Evolutionary conservation across 2,113 vertebrate species (phyloP).

Genomic region (Chaetorhynchus papuensis): DNA sequence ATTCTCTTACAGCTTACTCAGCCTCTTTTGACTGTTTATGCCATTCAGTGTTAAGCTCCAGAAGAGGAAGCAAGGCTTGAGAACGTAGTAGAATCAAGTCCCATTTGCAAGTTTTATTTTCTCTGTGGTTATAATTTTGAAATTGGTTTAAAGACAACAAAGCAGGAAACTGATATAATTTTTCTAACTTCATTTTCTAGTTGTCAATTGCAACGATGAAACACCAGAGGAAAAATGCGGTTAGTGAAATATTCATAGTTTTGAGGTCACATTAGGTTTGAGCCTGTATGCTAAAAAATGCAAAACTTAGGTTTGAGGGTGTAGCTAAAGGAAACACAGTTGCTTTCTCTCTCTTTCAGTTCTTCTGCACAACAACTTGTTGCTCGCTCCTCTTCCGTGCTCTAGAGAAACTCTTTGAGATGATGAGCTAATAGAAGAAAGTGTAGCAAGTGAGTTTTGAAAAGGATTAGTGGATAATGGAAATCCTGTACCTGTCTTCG

Average conservation of each 20-base stretch:
- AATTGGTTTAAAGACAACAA: not conserved
- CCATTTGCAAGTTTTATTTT: not conserved
- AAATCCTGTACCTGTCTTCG: not conserved
- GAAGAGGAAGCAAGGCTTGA: not conserved
- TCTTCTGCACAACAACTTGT: not conserved
- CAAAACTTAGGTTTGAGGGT: not conserved
- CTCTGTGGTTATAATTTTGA: not conserved
- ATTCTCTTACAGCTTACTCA: not conserved
- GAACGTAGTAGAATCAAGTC: not conserved
- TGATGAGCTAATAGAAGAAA: not conserved
- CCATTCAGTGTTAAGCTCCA: not conserved
- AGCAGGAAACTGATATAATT: not conserved
- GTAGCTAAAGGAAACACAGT: not conserved
- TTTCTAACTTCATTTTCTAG: conserved; percentile 59
- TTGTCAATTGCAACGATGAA: not conserved
- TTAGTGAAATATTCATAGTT: conserved; percentile 17
- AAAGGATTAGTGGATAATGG: not conserved
- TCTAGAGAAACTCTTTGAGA: not conserved
- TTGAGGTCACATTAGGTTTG: not conserved
- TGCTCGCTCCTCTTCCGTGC: not conserved
- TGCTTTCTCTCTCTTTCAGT: not conserved
- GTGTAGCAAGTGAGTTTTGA: not conserved
- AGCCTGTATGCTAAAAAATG: not conserved
- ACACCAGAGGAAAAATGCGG: not conserved
- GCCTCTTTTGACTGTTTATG: not conserved